A percentile compares a stretch with the other conserved stretches of the same genome.
phyloP scores from a whole-genome alignment of 2,797 vertebrate genomes.

The Neosilurus mollespiculum region DNA sequence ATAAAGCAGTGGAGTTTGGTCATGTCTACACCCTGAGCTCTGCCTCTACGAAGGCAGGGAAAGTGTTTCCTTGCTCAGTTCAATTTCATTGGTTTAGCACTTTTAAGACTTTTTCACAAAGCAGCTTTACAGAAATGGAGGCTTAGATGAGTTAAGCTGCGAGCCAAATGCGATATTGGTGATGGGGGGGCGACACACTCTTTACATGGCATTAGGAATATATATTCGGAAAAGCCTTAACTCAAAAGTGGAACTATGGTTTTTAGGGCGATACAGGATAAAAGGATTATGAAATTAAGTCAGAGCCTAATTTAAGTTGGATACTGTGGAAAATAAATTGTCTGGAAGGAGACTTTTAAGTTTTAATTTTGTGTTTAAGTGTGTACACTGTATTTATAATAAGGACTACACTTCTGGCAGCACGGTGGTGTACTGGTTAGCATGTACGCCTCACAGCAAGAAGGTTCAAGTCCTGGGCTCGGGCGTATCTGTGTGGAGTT shows the following conservation, averaged over 20 bases:
- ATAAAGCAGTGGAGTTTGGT: slow-evolving; percentile 29
- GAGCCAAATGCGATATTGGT: background rate
- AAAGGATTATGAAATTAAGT: slow-evolving; percentile 10
- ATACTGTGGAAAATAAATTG: background rate
- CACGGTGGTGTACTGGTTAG: too few relatives aligned
- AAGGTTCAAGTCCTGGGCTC: too few relatives aligned
- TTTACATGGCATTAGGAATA: slow-evolving; percentile 11
- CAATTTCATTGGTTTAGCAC: slow-evolving; percentile 4
- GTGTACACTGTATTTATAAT: background rate
- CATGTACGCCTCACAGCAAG: too few relatives aligned
- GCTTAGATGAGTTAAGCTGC: background rate
- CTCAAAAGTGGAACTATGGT: background rate
- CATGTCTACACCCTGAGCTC: background rate
- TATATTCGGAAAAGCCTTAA: background rate
- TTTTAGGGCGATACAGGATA: background rate
- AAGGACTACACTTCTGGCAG: background rate
- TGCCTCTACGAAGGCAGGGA: background rate
- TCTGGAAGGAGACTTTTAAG: background rate
- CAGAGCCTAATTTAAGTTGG: background rate
- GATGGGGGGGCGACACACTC: background rate
- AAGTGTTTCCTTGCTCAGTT: background rate
- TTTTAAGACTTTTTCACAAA: slow-evolving; percentile 12
- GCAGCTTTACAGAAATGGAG: background rate
- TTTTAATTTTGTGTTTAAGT: background rate
- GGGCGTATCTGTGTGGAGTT: too few relatives aligned